Base-by-base conservation (phyloP, 23 tunicate species). In the Clavelina lepadiformis region DNA sequence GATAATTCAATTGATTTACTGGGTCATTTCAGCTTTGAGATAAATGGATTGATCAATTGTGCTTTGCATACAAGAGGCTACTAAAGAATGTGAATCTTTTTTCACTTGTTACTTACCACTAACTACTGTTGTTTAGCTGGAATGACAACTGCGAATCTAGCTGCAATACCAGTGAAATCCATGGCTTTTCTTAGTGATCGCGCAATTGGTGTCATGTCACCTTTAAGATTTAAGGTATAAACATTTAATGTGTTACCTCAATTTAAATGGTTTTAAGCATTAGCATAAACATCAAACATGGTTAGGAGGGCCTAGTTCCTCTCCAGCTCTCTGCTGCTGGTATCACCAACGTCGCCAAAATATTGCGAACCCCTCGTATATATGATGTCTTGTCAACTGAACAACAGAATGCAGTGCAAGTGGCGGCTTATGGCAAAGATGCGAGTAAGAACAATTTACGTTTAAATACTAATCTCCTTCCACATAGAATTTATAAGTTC, bases 371-470 rank as follows among this genome's bases (percentile, higher is more conserved):
- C 28, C 15, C 28, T 8, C n/a, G 35, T 24, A 22, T 66, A 3
- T 66, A 31, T 28, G 22, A 66, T 6, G 57, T 35, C 5, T 46
- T 66, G 35, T 11, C 72, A 4, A 18, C 57, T 22, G 72, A 46
- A 46, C 72, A 66, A 66, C 21, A 57, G 28, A 66, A 66, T 28
- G 29, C 72, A 7, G 13, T 66, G 7, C 15, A 28, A 3, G 22
- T 5, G 3, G 57, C 72, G 8, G 72, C 72, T 25, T 66, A 66
- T 66, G 72, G 72, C 5, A 31, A 63, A 3, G 68, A 63, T 35
- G 68, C 68, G 21, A 30, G 68, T 63, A 13, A 34, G 65, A n/a
- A n/a, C n/a, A n/a, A n/a, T n/a, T n/a, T n/a, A n/a, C n/a, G n/a
- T n/a, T n/a, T n/a, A n/a, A n/a, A n/a, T n/a, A n/a, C n/a, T n/a